These are phyloP conservation scores for Pseudomyrmex pallidus DNA, from an alignment of 1,140 invertebrate species.

Conservation along the genomic window DNA sequence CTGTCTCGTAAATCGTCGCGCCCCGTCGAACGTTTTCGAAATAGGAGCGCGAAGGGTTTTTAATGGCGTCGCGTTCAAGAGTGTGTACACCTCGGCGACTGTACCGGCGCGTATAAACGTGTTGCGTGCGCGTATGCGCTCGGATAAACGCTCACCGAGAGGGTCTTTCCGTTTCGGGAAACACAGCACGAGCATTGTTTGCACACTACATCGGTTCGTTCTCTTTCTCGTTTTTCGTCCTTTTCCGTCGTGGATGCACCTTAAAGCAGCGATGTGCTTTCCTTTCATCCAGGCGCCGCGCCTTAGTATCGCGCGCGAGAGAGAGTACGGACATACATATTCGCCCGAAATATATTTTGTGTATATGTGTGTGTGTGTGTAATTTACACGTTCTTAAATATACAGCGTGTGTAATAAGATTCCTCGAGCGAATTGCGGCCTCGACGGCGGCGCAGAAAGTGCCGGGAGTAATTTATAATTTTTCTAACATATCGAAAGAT, in stretches of 20 bases:
- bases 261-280: slow-evolving; percentile 60
- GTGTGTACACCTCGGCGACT: slow-evolving; percentile 46
- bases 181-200: slow-evolving; percentile 78
- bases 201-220: slow-evolving; percentile 77
- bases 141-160: slow-evolving; percentile 75
- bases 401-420: slow-evolving; percentile 7
- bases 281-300: background rate
- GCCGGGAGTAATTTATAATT: background rate
- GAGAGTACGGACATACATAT: background rate
- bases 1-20: background rate
- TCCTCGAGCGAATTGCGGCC: slow-evolving; percentile 5
- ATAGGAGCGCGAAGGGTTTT: slow-evolving; percentile 4
- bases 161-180: slow-evolving; percentile 83
- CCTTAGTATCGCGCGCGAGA: slow-evolving; percentile 20
- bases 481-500: background rate
- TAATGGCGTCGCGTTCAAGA: slow-evolving; percentile 46
- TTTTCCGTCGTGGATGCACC: slow-evolving; percentile 55
- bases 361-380: background rate
- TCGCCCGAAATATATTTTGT: background rate
- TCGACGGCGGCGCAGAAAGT: background rate
- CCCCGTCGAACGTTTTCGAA: background rate
- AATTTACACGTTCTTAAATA: slow-evolving; percentile 34
- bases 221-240: slow-evolving; percentile 67
- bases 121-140: slow-evolving; percentile 71
- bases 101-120: slow-evolving; percentile 62